Evolutionary conservation across 2,888 invertebrate genomes (phyloP), one percentile per base, ranked within the genome.

Genomic region (Eupithecia subfuscata): DNA sequence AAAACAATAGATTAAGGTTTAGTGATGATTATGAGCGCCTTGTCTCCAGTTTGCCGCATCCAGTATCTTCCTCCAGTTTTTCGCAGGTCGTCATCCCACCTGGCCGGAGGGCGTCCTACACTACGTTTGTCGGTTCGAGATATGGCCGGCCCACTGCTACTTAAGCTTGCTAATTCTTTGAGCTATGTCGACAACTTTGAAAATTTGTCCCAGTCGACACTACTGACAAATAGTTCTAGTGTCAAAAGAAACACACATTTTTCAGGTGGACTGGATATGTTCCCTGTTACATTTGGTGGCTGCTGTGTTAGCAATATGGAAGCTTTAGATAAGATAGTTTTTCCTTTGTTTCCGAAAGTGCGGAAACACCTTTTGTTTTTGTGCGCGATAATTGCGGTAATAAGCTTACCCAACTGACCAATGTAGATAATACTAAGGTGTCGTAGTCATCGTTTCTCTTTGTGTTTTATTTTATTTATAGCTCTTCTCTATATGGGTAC

Each of bases 351-450:
- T 16, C 22, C 25, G 43, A 52, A 40, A 22, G 22, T 25, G 40
- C 40, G 65, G 65, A 40, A 67, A n/a, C 40, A 70, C 56, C 70
- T 70, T 70, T 70, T 52, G 65, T 67, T 34, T 67, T n/a, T 11
- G 11, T 2, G 65, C 4, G 11, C 37, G 40, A 67, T 67, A 40
- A 67, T 40, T 67, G 37, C n/a, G 1, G 65, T 40, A 40, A 67
- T 40, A 67, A 37, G 12, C n/a, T 37, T n/a, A 40, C n/a, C 65
- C 22, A 37, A 67, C 40, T 67, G 65, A n/a, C 37, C 65, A 37
- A n/a, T 12, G 11, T n/a, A 67, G n/a, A 67, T 67, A 67, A n/a
- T 67, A 40, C 34, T n/a, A 40, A 67, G 65, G 2, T 67, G 40
- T n/a, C n/a, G n/a, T 37, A 9, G 65, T 65, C 4, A n/a, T 65